These are phyloP conservation scores for Luperina testacea DNA, from an alignment of 2,888 invertebrate species.

Conservation along the genomic window DNA sequence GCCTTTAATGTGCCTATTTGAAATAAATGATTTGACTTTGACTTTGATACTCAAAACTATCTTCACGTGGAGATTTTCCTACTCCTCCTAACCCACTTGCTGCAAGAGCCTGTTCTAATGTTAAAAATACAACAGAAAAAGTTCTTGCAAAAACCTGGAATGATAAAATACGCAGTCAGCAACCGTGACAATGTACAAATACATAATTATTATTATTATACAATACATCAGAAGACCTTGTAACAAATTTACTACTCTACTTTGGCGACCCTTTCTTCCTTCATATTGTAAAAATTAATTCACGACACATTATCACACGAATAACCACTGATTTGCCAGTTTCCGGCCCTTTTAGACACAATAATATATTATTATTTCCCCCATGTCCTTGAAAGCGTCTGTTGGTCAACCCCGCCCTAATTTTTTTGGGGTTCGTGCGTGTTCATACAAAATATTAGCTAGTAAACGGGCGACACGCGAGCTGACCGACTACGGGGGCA, in stretches of 20 bases:
- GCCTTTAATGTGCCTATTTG: too few relatives aligned
- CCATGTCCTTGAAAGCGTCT: constrained; percentile 70
- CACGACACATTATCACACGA: constrained; percentile 62
- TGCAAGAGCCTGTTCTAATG: neutral
- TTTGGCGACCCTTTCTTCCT: neutral
- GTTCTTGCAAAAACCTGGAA: too few relatives aligned
- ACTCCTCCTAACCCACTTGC: neutral
- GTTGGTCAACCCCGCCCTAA: constrained; percentile 69
- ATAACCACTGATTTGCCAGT: constrained; percentile 68
- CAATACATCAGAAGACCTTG: neutral
- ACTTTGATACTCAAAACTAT: neutral
- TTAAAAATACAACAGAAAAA: neutral
- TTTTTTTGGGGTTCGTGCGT: constrained; percentile 72
- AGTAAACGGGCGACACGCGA: constrained; percentile 73
- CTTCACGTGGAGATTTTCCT: neutral
- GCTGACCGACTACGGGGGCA: constrained; percentile 60
- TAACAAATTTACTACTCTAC: neutral
- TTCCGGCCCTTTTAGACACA: constrained; percentile 68
- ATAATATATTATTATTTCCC: constrained; percentile 75
- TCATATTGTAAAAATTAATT: constrained; percentile 56
- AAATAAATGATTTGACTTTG: too few relatives aligned
- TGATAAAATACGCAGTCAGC: too few relatives aligned
- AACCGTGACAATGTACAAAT: neutral
- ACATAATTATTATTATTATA: neutral
- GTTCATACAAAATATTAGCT: constrained; percentile 65